Evolutionary conservation across 2,888 invertebrate genomes (phyloP), one percentile per base, ranked within the genome.

Genomic region (Cremastobaeus sp.): DNA sequence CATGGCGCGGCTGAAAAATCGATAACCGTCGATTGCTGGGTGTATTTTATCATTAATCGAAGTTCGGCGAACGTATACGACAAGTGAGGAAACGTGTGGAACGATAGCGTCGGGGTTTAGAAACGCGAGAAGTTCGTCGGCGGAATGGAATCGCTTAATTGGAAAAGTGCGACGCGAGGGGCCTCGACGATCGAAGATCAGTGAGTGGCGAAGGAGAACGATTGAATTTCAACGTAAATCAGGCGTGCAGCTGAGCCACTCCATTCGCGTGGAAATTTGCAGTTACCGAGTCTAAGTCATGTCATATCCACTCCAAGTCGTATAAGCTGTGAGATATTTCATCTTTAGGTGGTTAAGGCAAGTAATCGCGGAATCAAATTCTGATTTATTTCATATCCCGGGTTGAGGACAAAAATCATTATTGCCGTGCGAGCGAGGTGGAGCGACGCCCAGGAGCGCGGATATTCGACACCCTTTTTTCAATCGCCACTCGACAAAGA

Each of bases 111-210:
- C 69, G 57, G 69, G 64, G 43, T 70, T 39, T 62, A 55, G 69
- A 75, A 73, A 72, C 69, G 69, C 65, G 66, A 75, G 62, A 75
- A 75, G 74, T 74, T 75, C 43, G 60, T 21, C 62, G 55, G 41
- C 28, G 62, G 59, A 54, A 70, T 68, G 74, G 74, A 71, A 65
- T 71, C 59, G 74, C 65, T 74, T 74, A 76, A 74, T 76, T 76
- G 76, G 70, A 74, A 76, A 69, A 74, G 57, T 70, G 60, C 66
- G 62, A 45, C 62, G 65, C 50, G 57, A 72, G 43, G 45, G 59
- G 66, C 43, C 68, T 57, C 50, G 32, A 62, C 66, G 73, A 76
- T 73, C 66, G 66, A 66, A 72, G 66, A 73, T 73, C 66, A 66
- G 62, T 50, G 66, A 73, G 62, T 68, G 62, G 57, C 62, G 68